phyloP scores from a whole-genome alignment of 2,888 invertebrate species.

The Drosophila neutralis region DNA sequence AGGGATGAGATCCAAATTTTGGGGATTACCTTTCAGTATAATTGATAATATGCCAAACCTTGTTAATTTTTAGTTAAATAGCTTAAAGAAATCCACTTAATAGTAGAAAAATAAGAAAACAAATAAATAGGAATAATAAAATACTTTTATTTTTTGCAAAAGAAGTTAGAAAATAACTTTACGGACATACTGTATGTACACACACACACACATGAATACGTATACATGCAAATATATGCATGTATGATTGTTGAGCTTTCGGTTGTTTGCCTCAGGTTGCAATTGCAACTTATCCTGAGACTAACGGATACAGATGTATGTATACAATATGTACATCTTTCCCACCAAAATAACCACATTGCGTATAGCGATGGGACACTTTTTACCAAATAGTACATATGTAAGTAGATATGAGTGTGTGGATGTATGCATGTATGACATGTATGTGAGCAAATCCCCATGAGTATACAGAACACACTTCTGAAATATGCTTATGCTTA shows the following conservation, averaged over 20 bases:
- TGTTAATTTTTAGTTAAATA: too few relatives aligned
- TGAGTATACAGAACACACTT: conserved; percentile 15
- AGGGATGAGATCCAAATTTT: too few relatives aligned
- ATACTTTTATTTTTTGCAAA: too few relatives aligned
- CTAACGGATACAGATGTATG: not conserved
- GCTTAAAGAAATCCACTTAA: too few relatives aligned
- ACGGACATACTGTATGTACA: too few relatives aligned
- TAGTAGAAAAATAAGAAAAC: too few relatives aligned
- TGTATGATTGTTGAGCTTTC: conserved; percentile 16
- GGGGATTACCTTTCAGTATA: too few relatives aligned
- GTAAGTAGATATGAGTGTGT: not conserved
- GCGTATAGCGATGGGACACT: conserved; percentile 27
- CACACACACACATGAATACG: not conserved
- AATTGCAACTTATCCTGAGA: conserved; percentile 3
- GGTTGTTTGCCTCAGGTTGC: conserved; percentile 7
- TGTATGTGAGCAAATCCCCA: conserved; percentile 8
- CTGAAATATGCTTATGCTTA: conserved; percentile 2
- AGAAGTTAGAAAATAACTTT: too few relatives aligned
- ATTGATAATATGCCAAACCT: too few relatives aligned
- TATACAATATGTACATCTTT: conserved; percentile 14
- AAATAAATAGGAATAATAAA: too few relatives aligned
- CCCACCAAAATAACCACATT: conserved; percentile 51
- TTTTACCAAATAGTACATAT: conserved; percentile 10
- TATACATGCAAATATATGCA: conserved; percentile 2
- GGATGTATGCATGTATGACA: not conserved